phyloP scores from a whole-genome alignment of 2,797 vertebrate genomes.

The Rhadinocentrus ornatus region DNA sequence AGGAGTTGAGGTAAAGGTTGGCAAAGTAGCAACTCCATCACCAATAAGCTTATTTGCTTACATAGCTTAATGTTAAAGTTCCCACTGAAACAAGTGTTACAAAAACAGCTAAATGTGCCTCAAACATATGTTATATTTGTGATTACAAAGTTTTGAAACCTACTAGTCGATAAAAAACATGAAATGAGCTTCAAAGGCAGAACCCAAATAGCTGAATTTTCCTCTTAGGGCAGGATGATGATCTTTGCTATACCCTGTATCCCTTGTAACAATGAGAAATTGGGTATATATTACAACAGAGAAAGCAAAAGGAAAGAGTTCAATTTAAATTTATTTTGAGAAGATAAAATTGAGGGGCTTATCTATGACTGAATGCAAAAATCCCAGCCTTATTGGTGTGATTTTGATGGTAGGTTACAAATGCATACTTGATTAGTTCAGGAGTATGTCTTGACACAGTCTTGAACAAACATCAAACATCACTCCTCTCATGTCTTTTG shows the following conservation, averaged over 20 bases:
- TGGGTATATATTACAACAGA: conserved; percentile 45
- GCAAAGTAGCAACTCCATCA: not conserved
- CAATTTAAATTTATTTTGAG: conserved; percentile 38
- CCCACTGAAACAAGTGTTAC: not conserved
- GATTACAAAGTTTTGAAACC: conserved; percentile 20
- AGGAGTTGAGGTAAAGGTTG: not conserved
- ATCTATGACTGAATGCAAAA: conserved; percentile 18
- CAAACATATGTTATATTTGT: not conserved
- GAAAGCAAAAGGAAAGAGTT: conserved; percentile 29
- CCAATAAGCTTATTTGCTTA: not conserved
- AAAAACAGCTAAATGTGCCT: not conserved
- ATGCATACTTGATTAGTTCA: conserved; percentile 35
- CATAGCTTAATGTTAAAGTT: not conserved
- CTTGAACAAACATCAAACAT: not conserved
- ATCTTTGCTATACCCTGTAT: conserved; percentile 26
- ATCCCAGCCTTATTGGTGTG: conserved; percentile 42
- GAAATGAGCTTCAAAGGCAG: conserved; percentile 12
- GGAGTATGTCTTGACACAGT: conserved; percentile 14
- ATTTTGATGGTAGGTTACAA: conserved; percentile 25
- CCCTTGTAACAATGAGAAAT: conserved; percentile 19
- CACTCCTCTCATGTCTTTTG: not conserved
- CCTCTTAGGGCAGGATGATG: conserved; percentile 10
- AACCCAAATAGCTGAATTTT: not conserved
- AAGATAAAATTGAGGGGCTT: conserved; percentile 52
- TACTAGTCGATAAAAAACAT: conserved; percentile 4